phyloP scores from a whole-genome alignment of 1,140 invertebrate species.

The Leptinotarsa texana region DNA sequence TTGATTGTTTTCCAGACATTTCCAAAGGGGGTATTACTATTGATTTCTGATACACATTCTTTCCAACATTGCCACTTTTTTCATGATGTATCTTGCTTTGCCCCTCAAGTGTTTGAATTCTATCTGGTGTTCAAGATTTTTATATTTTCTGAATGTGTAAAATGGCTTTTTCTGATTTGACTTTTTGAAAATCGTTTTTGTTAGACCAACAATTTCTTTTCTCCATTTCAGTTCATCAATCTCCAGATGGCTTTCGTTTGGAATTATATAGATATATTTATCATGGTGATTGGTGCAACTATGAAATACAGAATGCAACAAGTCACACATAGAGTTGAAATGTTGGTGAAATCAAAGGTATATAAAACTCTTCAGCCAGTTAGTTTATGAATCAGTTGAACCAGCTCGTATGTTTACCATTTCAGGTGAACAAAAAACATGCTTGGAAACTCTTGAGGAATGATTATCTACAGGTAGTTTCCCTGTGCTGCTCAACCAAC shows the following conservation, averaged over 20 bases:
- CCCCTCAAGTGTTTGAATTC: no score
- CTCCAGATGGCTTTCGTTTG: slow-evolving; percentile 67
- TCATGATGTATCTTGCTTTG: no score
- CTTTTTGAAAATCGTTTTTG: neutral
- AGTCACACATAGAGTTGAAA: neutral
- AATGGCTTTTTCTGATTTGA: no score
- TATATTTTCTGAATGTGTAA: no score
- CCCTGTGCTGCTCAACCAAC: slow-evolving; percentile 61
- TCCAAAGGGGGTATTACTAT: no score
- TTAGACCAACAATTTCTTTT: neutral
- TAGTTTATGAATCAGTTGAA: no score
- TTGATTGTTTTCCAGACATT: no score
- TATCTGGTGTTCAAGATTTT: no score
- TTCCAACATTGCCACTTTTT: no score
- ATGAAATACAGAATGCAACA: slow-evolving; percentile 12
- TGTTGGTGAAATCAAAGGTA: neutral
- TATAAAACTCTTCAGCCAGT: no score
- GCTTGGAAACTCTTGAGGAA: slow-evolving; percentile 61
- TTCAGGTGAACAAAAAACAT: slow-evolving; percentile 46
- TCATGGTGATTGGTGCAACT: slow-evolving; percentile 61
- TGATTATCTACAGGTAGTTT: slow-evolving; percentile 62
- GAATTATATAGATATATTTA: slow-evolving; percentile 68
- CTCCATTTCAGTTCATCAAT: slow-evolving; percentile 55
- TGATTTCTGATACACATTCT: no score
- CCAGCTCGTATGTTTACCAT: neutral